A percentile compares a stretch with the other conserved stretches of the same genome.
Conservation (phyloP, 2,888 invertebrate genomes). For the Mellilla xanthometata region DNA sequence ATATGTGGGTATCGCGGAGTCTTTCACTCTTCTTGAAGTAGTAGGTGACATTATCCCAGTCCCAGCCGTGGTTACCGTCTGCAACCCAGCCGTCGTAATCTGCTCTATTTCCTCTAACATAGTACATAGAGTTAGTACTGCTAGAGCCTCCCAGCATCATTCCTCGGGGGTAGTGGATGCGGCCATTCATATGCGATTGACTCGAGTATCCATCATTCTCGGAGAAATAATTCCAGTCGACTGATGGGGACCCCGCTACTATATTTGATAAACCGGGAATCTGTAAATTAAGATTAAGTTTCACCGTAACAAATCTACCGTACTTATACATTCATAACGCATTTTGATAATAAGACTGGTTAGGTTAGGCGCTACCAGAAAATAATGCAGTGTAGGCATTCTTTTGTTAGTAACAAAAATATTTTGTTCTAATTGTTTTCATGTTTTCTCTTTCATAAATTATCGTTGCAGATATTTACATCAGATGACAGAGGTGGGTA, state of each 20-base stretch:
- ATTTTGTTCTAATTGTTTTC: too few species aligned
- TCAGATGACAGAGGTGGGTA: too few species aligned
- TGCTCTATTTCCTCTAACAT: slow-evolving; percentile 83
- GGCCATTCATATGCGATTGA: slow-evolving; percentile 32
- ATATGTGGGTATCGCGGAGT: slow-evolving; percentile 13
- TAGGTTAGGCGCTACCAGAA: too few species aligned
- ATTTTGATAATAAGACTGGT: too few species aligned
- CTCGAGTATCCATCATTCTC: slow-evolving; percentile 34
- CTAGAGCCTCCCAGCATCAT: slow-evolving; percentile 85
- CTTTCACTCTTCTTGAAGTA: slow-evolving; percentile 45
- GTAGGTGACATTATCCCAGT: slow-evolving; percentile 37
- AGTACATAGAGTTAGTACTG: slow-evolving; percentile 84
- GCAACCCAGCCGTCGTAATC: slow-evolving; percentile 82
- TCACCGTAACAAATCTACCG: too few species aligned
- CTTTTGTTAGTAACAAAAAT: too few species aligned
- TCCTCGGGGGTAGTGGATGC: slow-evolving; percentile 78
- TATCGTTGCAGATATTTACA: too few species aligned
- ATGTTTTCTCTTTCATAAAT: too few species aligned
- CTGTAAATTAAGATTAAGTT: too few species aligned
- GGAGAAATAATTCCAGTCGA: slow-evolving; percentile 37
- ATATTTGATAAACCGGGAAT: slow-evolving; percentile 38
- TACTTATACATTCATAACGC: too few species aligned
- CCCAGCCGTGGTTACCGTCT: slow-evolving; percentile 76
- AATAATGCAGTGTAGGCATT: too few species aligned
- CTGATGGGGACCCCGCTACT: slow-evolving; percentile 22